phyloP scores from a whole-genome alignment of 2,113 vertebrate species.

The Limnothrissa miodon region DNA sequence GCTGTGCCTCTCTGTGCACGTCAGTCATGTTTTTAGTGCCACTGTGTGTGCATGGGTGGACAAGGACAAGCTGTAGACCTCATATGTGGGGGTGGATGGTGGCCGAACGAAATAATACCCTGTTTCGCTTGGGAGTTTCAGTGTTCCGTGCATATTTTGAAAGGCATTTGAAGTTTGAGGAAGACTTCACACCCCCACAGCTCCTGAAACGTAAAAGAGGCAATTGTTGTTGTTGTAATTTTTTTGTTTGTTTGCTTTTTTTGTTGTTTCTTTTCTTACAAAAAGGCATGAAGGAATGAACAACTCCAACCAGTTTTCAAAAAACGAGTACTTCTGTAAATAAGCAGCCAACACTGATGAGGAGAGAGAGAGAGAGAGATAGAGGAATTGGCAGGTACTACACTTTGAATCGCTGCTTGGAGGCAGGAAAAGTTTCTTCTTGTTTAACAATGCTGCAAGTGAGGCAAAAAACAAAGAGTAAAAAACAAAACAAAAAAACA shows the following conservation, averaged over 20 bases:
- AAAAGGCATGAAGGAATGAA: slow-evolving; percentile 29
- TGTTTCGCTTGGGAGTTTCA: slow-evolving; percentile 45
- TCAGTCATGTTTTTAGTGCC: too few species aligned
- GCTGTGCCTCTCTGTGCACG: slow-evolving; percentile 2
- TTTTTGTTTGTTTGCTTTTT: slow-evolving; percentile 22
- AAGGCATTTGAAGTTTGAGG: slow-evolving; percentile 54
- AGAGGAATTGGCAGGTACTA: slow-evolving; percentile 34
- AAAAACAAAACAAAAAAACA: slow-evolving; percentile 19
- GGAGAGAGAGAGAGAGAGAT: background rate
- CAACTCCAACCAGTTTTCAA: slow-evolving; percentile 25
- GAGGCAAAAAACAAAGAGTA: background rate
- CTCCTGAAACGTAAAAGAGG: slow-evolving; percentile 39
- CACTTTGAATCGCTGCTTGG: slow-evolving; percentile 38
- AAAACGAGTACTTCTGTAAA: slow-evolving; percentile 23
- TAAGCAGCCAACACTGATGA: background rate
- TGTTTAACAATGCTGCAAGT: slow-evolving; percentile 20
- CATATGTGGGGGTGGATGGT: background rate
- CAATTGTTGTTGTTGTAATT: slow-evolving; percentile 25
- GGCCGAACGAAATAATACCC: slow-evolving; percentile 38
- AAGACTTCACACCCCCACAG: slow-evolving; percentile 51
- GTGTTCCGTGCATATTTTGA: slow-evolving; percentile 53
- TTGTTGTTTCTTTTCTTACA: slow-evolving; percentile 24
- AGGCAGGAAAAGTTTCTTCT: slow-evolving; percentile 31
- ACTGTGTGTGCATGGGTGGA: background rate
- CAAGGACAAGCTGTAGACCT: slow-evolving; percentile 17